Evolutionary conservation across 2,888 invertebrate genomes (phyloP), one percentile per base, ranked within the genome.

Genomic region (Xanthorhoe designata): DNA sequence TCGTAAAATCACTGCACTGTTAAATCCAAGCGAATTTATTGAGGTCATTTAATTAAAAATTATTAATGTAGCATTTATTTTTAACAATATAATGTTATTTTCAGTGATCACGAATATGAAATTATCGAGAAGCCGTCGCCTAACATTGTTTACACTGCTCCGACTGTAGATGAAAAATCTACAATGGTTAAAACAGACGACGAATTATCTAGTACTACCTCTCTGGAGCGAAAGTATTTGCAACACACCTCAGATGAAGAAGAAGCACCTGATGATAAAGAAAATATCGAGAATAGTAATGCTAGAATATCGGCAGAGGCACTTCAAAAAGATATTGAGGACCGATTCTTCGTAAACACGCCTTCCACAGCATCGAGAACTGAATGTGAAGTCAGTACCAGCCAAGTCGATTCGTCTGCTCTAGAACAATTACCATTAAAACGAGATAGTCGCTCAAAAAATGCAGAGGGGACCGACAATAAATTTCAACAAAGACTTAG

Each of bases 21-120:
- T 15, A 49, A 63, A 68, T 75, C 76, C 56, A 24, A 69, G 86
- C 86, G 85, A 85, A 78, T 75, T 71, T 72, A 61, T 71, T 17
- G 60, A 51, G 19, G 45, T 59, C 42, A 17, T 7, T 29, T 57
- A 17, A 38, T 58, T 47, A 13, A 38, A 17, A 19, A 52, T 10
- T 47, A 13, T 42, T 42, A 42, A 62, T 62, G 68, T 49, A 63
- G 50, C 69, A 45, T 64, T 52, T 68, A 65, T 4, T 38, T 17
- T n/a, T 15, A 61, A 61, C n/a, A 18, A 54, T 72, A 42, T 51
- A n/a, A 72, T 74, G 73, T 71, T 83, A 76, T 77, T 95, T 95
- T 78, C 94, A 98, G 98, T 95, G 98, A 98, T 95, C 98, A 98
- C 95, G 97, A 98, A 92, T 98, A 98, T 94, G 98, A 98, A 94